phyloP scores from a whole-genome alignment of 2,797 vertebrate species.

The Hydrophis major region DNA sequence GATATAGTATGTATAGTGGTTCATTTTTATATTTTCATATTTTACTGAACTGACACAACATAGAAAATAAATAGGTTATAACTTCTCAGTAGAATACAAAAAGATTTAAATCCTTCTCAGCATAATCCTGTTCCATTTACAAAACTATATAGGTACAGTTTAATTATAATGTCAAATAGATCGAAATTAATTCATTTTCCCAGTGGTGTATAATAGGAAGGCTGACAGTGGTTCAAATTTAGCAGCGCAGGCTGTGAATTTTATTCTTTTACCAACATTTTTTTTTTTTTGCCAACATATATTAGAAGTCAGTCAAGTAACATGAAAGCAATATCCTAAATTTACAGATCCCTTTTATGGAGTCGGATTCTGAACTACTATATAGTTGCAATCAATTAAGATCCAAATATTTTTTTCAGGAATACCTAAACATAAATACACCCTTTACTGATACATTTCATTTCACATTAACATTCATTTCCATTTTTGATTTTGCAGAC shows the following conservation, averaged over 20 bases:
- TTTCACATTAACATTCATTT: background rate
- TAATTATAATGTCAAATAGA: constrained; percentile 30
- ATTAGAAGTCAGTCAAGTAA: background rate
- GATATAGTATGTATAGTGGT: background rate
- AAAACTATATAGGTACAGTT: constrained; percentile 14
- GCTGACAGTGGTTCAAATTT: background rate
- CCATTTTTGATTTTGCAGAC: constrained; percentile 48
- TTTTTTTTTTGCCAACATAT: constrained; percentile 9
- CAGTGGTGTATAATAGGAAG: constrained; percentile 4
- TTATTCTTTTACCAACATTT: constrained; percentile 15
- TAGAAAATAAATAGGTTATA: background rate
- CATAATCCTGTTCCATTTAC: constrained; percentile 8
- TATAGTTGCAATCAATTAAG: background rate
- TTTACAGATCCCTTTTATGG: background rate
- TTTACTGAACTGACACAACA: constrained; percentile 10
- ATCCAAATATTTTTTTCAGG: background rate
- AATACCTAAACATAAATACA: background rate
- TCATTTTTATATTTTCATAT: background rate
- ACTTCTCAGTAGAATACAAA: background rate
- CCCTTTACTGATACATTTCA: background rate
- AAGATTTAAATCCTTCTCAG: constrained; percentile 13
- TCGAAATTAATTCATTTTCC: constrained; percentile 38
- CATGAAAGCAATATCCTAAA: background rate
- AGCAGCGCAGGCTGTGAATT: background rate
- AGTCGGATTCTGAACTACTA: background rate